Evolutionary conservation across 2,888 invertebrate species (phyloP), one percentile per base, ranked within the genome.

Genomic region (Brassicogethes aeneus): DNA sequence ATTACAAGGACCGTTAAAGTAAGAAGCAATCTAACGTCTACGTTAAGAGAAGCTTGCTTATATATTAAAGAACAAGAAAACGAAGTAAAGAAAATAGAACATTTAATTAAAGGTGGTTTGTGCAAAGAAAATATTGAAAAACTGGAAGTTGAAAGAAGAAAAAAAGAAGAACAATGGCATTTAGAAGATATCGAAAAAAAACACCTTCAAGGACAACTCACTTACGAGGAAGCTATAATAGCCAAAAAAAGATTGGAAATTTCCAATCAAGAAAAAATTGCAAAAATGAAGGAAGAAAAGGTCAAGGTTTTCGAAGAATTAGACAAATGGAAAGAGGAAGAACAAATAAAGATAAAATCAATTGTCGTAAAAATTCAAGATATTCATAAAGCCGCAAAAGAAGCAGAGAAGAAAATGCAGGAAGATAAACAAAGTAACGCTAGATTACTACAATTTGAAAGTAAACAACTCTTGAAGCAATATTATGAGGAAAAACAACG

Each of bases 181-280:
- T 47, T 76, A 17, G 63, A 72, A 41, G 70, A 73, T 33, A 75
- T 78, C 45, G 74, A 78, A 66, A 70, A 62, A 49, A 78, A 77
- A 59, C 78, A 77, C 62, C 57, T 79, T 31, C 60, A 72, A 53
- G 77, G 77, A 1, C 69, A 74, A 52, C 65, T 79, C 40, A 73
- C 75, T 7, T 66, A 72, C 37, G 78, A 79, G 64, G 76, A 79
- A 59, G 75, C 78, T 3, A 61, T 74, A 15, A 54, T 79, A 36
- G 74, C 79, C 0, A 77, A 74, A 59, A 68, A 70, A 47, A 73
- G 70, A 48, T 39, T 72, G 1, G 38, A 65, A 8, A 69, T 72
- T 42, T 60, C 62, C 10, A 76, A 76, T 50, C 72, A 70, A 62
- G 66, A 67, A 46, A 74, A 71, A 57, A 70, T 72, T 51, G 65